Evolutionary conservation across 2,797 vertebrate species (phyloP).

Genomic region (Betta splendens): DNA sequence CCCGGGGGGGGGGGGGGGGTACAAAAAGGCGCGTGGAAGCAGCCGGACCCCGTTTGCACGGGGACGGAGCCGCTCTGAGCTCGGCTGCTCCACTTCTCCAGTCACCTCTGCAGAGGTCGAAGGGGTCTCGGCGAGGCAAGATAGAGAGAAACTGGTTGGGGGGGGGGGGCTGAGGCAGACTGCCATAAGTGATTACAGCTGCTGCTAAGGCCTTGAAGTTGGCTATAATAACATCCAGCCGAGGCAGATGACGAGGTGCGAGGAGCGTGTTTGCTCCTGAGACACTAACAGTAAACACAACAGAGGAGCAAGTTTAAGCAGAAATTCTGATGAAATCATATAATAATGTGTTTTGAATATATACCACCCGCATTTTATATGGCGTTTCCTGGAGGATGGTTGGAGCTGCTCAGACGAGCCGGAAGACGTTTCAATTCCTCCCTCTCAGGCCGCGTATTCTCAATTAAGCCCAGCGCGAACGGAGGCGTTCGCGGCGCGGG

Average conservation of each 20-base stretch:
- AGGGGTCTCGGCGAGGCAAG: constrained; percentile 62
- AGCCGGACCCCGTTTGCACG: constrained; percentile 42
- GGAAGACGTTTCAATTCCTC: constrained; percentile 24
- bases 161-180: constrained; percentile 75
- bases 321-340: too few species aligned
- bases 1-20: constrained; percentile 43
- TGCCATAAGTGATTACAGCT: constrained; percentile 83
- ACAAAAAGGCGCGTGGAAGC: constrained; percentile 63
- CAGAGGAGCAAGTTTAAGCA: too few species aligned
- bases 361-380: too few species aligned
- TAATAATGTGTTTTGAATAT: too few species aligned
- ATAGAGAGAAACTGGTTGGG: constrained; percentile 74
- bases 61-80: constrained; percentile 45
- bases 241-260: constrained; percentile 80
- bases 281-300: constrained; percentile 39
- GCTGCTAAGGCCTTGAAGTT: constrained; percentile 83
- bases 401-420: constrained; percentile 5
- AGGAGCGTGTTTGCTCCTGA: constrained; percentile 71
- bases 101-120: constrained; percentile 72
- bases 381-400: background rate
- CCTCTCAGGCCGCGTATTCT: constrained; percentile 24
- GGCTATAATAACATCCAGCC: constrained; percentile 83
- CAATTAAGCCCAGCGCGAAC: constrained; percentile 36
- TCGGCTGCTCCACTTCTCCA: constrained; percentile 52
- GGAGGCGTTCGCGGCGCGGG: constrained; percentile 29